phyloP scores from a whole-genome alignment of 2,797 vertebrate species.

The Phrynocephalus vlangalii region DNA sequence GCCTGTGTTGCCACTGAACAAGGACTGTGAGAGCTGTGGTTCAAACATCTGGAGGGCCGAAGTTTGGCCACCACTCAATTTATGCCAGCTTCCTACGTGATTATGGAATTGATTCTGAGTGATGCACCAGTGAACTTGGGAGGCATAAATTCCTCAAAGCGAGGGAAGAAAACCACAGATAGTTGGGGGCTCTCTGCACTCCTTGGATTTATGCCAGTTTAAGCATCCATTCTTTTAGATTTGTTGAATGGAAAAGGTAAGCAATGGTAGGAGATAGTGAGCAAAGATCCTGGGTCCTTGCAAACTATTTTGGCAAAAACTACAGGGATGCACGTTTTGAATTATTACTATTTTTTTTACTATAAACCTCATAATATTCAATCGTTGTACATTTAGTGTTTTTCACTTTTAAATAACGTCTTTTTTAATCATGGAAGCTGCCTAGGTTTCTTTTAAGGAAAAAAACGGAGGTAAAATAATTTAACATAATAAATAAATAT shows the following conservation, averaged over 20 bases:
- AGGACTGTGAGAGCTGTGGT: neutral
- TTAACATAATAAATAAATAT: no score
- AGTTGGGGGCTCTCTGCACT: neutral
- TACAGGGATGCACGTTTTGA: no score
- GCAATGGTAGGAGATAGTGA: neutral
- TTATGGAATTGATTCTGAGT: neutral
- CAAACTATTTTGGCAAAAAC: neutral
- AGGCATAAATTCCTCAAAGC: neutral
- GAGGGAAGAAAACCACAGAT: neutral
- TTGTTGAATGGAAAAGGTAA: no score
- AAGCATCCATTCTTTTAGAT: neutral
- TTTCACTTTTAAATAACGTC: no score
- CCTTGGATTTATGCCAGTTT: neutral
- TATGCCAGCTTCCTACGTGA: neutral
- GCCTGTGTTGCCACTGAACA: neutral
- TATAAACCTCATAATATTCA: no score
- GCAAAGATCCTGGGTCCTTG: neutral
- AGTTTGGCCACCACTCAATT: no score
- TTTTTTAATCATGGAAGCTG: no score
- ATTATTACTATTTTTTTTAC: no score
- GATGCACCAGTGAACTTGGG: neutral
- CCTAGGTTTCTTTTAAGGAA: no score
- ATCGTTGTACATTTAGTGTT: no score
- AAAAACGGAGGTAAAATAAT: no score
- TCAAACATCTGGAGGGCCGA: no score